Evolutionary conservation across 2,113 vertebrate species (phyloP).

Genomic region (Muscicapa adusta): DNA sequence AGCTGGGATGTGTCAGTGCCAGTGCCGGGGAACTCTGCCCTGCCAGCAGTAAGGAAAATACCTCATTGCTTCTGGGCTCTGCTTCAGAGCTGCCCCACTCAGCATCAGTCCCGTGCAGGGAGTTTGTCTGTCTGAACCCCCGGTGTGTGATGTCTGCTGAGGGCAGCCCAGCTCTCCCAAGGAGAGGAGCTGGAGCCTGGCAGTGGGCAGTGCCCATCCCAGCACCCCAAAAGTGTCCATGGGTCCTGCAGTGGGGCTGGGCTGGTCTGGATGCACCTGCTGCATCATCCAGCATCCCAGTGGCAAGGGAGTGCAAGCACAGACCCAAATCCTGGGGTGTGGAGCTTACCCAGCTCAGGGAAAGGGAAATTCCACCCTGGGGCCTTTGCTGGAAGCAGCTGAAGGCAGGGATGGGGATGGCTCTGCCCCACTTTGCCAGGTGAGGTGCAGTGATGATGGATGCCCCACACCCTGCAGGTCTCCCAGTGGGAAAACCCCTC

Average conservation of each 20-base stretch:
- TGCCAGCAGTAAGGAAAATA: not conserved
- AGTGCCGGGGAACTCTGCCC: not conserved
- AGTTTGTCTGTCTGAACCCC: not conserved
- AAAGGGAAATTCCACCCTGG: not conserved
- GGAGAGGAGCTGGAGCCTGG: not conserved
- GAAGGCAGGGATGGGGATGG: rapidly evolving
- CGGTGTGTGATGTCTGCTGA: rapidly evolving
- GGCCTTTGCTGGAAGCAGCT: not conserved
- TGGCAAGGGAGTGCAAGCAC: not conserved
- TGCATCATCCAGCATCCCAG: no score
- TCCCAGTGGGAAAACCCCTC: not conserved
- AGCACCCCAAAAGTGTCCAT: rapidly evolving
- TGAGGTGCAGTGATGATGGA: not conserved
- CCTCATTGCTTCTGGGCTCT: not conserved
- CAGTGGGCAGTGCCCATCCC: not conserved
- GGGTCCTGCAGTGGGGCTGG: not conserved
- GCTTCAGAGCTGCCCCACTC: not conserved
- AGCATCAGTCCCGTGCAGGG: rapidly evolving
- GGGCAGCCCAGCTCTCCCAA: not conserved
- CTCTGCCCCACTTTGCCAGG: not conserved
- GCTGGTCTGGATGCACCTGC: not conserved
- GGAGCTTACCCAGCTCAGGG: not conserved
- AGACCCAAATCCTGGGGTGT: not conserved
- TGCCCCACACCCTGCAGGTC: not conserved
- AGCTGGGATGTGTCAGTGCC: not conserved